Conservation (phyloP, 2,797 vertebrate species). For the Lacerta bilineata region DNA sequence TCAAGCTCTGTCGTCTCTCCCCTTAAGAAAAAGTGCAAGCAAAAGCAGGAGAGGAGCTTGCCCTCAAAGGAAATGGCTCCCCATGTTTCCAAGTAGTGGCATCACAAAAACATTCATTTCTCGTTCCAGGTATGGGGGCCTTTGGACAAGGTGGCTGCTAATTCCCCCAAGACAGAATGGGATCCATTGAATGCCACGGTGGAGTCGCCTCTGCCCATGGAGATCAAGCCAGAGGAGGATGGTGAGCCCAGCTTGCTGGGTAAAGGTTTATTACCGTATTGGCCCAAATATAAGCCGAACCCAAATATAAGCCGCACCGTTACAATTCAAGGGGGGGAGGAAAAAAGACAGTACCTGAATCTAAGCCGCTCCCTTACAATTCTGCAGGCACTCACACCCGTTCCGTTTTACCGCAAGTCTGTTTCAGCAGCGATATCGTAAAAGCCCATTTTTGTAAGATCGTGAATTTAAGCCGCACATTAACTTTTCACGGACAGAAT, state of each 20-base stretch:
- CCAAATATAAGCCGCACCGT: too few species aligned
- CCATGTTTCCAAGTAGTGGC: not conserved
- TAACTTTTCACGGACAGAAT: too few species aligned
- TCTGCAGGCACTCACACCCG: too few species aligned
- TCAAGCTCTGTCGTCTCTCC: too few species aligned
- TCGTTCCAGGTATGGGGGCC: not conserved
- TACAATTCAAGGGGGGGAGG: too few species aligned
- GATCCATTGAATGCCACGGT: not conserved
- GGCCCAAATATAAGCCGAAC: too few species aligned
- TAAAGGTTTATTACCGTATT: not conserved
- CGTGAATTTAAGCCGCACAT: too few species aligned
- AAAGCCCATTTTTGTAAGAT: too few species aligned
- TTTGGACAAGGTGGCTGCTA: not conserved
- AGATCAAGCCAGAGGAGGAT: not conserved
- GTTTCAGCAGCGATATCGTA: too few species aligned
- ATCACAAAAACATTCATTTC: not conserved
- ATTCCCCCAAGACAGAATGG: not conserved
- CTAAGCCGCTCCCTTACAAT: too few species aligned
- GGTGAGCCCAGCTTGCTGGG: slow-evolving; percentile 3
- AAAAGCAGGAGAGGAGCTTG: not conserved
- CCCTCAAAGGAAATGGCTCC: not conserved
- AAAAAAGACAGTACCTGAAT: too few species aligned
- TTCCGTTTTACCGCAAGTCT: too few species aligned
- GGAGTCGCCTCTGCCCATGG: not conserved
- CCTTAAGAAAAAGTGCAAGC: not conserved